Evolutionary conservation across 1,140 invertebrate species (phyloP).

Genomic region (Drosophila lini): DNA sequence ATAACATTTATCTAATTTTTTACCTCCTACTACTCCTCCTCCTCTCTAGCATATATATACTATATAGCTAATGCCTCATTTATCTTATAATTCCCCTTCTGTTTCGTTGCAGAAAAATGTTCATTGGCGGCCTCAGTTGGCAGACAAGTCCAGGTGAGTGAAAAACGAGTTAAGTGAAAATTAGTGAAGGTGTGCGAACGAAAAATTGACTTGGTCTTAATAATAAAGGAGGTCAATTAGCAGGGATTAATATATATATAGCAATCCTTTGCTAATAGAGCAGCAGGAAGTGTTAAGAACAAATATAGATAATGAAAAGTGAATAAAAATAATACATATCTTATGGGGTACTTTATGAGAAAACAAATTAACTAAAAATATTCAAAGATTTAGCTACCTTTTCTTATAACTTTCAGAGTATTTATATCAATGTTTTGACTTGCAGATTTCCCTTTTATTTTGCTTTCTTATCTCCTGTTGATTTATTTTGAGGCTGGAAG

Average conservation of each 20-base stretch:
- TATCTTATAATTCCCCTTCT: constrained; percentile 68
- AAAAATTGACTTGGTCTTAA: constrained; percentile 11
- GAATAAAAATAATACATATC: not conserved
- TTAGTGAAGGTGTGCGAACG: constrained; percentile 52
- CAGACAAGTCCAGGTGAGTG: constrained; percentile 99
- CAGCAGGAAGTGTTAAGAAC: constrained; percentile 8
- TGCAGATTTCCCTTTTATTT: not conserved
- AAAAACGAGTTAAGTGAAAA: constrained; percentile 49
- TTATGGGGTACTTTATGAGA: not conserved
- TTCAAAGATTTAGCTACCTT: not conserved
- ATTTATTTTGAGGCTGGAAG: constrained; percentile 1
- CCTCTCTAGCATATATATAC: constrained; percentile 1
- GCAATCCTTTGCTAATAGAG: constrained; percentile 49
- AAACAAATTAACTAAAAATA: not conserved
- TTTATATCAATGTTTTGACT: not conserved
- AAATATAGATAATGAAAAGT: not conserved
- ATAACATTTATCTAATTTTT: constrained; percentile 54
- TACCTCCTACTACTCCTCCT: not conserved
- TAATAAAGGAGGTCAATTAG: constrained; percentile 52
- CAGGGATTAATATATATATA: constrained; percentile 16
- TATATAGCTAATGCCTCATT: constrained; percentile 52
- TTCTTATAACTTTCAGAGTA: not conserved
- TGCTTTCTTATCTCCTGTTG: not conserved
- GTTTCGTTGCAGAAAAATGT: constrained; percentile 98
- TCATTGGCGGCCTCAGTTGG: constrained; percentile 99